Percentiles rank a stretch among this genome's conserved stretches.
These are phyloP conservation scores for Drosophila ficusphila DNA, from an alignment of 1,140 invertebrate genomes.

Conservation along the genomic window DNA sequence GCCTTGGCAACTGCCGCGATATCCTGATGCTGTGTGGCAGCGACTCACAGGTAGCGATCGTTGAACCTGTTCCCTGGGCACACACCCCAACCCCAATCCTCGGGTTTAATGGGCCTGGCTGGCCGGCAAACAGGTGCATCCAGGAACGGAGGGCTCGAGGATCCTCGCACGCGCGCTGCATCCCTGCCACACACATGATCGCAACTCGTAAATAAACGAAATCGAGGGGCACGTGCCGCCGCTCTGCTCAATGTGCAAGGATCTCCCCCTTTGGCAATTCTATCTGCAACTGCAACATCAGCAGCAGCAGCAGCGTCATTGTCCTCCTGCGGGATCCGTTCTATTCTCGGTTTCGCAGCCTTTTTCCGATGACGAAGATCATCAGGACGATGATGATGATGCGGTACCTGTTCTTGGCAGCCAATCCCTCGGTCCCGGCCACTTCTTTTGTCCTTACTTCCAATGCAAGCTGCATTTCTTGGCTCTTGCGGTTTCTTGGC, in stretches of 20 bases:
- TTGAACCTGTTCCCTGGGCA: slow-evolving; percentile 38
- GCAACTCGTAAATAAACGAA: slow-evolving; percentile 38
- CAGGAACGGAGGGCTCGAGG: neutral
- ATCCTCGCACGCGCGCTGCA: slow-evolving; percentile 32
- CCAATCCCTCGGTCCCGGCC: neutral
- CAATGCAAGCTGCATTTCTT: slow-evolving; percentile 48
- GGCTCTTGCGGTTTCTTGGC: slow-evolving; percentile 46
- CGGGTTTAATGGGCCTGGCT: slow-evolving; percentile 8
- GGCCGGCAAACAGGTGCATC: slow-evolving; percentile 32
- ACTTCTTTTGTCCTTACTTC: neutral
- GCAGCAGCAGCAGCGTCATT: slow-evolving; percentile 26
- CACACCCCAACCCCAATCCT: neutral
- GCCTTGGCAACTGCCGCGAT: slow-evolving; percentile 5
- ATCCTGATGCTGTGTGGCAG: slow-evolving; percentile 18
- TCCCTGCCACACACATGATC: slow-evolving; percentile 19
- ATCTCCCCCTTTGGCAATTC: slow-evolving; percentile 8
- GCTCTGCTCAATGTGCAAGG: slow-evolving; percentile 23
- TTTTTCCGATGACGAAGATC: neutral
- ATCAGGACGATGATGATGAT: slow-evolving; percentile 2
- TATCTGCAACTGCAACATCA: slow-evolving; percentile 22
- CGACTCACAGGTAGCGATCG: slow-evolving; percentile 22
- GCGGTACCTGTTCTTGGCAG: slow-evolving; percentile 28
- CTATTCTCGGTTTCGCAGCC: neutral
- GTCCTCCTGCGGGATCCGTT: slow-evolving; percentile 27
- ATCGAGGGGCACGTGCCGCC: slow-evolving; percentile 34